A percentile compares a stretch with the other conserved stretches of the same genome.
phyloP scores from a whole-genome alignment of 1,140 invertebrate genomes.

The Paramacrobiotus metropolitanus region DNA sequence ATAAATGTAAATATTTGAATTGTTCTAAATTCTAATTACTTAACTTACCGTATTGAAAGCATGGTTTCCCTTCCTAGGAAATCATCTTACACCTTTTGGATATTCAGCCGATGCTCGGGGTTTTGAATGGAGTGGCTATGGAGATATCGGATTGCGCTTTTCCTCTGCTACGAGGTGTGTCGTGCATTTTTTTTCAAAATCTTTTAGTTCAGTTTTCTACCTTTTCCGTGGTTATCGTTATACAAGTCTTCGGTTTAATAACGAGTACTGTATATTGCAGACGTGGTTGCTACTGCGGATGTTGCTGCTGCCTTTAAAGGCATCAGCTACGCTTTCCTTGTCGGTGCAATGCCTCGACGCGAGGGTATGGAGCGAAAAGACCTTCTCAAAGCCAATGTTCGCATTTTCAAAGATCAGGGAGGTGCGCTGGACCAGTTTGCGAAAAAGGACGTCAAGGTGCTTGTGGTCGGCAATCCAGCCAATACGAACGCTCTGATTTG shows the following conservation, averaged over 20 bases:
- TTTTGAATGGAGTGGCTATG: conserved; percentile 86
- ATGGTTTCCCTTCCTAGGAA: conserved; percentile 25
- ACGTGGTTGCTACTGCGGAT: conserved; percentile 62
- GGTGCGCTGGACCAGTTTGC: conserved; percentile 74
- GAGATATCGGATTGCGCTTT: conserved; percentile 87
- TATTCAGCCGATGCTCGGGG: conserved; percentile 76
- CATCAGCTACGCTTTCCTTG: conserved; percentile 88
- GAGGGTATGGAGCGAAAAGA: conserved; percentile 99
- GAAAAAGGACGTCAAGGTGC: conserved; percentile 69
- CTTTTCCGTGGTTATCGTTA: no score
- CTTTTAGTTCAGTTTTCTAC: no score
- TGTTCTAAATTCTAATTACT: no score
- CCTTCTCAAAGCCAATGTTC: conserved; percentile 78
- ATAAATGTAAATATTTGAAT: no score
- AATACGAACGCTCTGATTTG: conserved; percentile 96
- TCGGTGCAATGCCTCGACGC: conserved; percentile 91
- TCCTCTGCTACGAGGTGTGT: conserved; percentile 45
- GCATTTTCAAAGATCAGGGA: conserved; percentile 87
- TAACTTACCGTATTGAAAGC: neutral
- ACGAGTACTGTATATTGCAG: conserved; percentile 24
- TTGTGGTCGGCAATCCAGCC: conserved; percentile 97
- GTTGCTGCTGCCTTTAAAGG: conserved; percentile 74
- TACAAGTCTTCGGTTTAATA: no score
- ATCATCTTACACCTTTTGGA: conserved; percentile 75
- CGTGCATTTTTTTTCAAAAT: neutral